These are phyloP conservation scores for Illadopsis cleaveri DNA, from an alignment of 2,113 vertebrate genomes.

Conservation along the genomic window DNA sequence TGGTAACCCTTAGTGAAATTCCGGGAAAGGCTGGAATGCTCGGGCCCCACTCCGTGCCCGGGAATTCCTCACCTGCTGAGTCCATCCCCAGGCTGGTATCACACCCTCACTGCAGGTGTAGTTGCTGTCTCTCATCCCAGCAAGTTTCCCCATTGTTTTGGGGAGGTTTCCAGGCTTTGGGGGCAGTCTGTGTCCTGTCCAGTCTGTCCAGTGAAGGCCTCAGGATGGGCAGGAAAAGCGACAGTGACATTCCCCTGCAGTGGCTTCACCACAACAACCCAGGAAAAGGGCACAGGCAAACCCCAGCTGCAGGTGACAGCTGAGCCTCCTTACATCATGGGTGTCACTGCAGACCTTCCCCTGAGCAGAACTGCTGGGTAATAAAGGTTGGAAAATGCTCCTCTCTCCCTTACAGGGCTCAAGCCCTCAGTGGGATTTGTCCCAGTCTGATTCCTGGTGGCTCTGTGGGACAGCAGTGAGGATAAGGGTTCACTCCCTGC, in stretches of 20 bases:
- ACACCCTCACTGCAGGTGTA: not conserved
- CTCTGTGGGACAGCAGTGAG: rapidly evolving
- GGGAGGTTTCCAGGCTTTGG: not conserved
- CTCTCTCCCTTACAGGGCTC: not conserved
- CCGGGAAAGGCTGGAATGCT: not conserved
- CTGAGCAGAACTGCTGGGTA: rapidly evolving
- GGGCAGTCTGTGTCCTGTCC: too few relatives aligned
- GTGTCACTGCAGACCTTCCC: not conserved
- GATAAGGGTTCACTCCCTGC: not conserved
- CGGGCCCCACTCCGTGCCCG: rapidly evolving
- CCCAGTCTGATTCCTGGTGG: not conserved
- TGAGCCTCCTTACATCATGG: rapidly evolving
- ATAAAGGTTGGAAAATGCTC: not conserved
- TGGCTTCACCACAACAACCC: not conserved
- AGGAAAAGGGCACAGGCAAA: not conserved
- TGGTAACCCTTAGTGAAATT: not conserved
- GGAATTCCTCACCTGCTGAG: not conserved
- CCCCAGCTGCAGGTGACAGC: not conserved
- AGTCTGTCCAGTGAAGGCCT: not conserved
- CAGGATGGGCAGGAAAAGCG: not conserved
- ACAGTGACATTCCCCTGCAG: rapidly evolving
- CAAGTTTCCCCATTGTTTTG: not conserved
- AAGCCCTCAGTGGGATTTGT: not conserved
- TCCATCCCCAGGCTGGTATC: not conserved
- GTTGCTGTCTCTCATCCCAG: not conserved